Percentiles rank a stretch among this genome's conserved stretches.
Evolutionary conservation across 2,888 invertebrate genomes (phyloP).

Genomic region (Sepiola atlantica): DNA sequence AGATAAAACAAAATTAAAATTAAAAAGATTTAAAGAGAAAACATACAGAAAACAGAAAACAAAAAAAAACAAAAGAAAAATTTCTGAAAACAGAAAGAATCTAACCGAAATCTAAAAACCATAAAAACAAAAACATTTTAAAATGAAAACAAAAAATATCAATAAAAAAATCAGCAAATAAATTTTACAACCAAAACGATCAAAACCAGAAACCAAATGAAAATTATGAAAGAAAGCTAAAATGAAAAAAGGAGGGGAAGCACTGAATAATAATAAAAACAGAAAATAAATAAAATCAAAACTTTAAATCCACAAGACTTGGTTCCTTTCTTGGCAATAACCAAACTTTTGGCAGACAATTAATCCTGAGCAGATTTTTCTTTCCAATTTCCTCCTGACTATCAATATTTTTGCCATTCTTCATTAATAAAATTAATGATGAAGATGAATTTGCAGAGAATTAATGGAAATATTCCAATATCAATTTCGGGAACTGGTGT

Average conservation of each 20-base stretch:
- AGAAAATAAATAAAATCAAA: not conserved
- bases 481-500: not conserved
- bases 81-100: not conserved
- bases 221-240: not conserved
- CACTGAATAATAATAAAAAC: not conserved
- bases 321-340: slow-evolving; percentile 11
- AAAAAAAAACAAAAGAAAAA: not conserved
- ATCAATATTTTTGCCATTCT: not conserved
- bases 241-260: not conserved
- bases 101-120: not conserved
- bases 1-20: not conserved
- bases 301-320: not conserved
- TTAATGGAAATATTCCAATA: not conserved
- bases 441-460: not conserved
- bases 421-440: not conserved
- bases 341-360: slow-evolving; percentile 6
- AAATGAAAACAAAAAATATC: not conserved
- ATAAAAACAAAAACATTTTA: not conserved
- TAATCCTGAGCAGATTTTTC: not conserved
- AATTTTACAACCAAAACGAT: not conserved
- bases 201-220: not conserved
- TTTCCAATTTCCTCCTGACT: not conserved
- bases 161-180: not conserved
- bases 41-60: not conserved
- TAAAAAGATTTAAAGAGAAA: not conserved